These are phyloP conservation scores for Drosophila mayaguana DNA, from an alignment of 2,888 invertebrate genomes.

Conservation along the genomic window DNA sequence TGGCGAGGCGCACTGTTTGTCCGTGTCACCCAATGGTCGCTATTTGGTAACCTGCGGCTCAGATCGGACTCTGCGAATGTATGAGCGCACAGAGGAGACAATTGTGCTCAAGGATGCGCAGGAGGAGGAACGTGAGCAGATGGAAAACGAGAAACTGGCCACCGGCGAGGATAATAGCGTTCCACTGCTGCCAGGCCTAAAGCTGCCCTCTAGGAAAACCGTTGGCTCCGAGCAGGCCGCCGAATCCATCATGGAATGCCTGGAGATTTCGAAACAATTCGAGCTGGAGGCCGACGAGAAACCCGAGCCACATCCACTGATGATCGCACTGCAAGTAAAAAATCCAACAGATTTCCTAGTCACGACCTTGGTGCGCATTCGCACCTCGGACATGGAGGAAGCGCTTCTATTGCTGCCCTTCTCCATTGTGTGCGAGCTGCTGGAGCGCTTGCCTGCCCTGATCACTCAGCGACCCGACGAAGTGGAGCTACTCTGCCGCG, in stretches of 20 bases:
- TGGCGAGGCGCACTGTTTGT: slow-evolving; percentile 91
- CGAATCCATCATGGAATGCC: slow-evolving; percentile 95
- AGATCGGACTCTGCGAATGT: slow-evolving; percentile 94
- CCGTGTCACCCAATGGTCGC: slow-evolving; percentile 93
- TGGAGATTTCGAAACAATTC: slow-evolving; percentile 90
- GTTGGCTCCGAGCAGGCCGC: slow-evolving; percentile 87
- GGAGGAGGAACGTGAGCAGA: slow-evolving; percentile 93
- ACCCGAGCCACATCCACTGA: slow-evolving; percentile 89
- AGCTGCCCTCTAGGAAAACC: slow-evolving; percentile 92
- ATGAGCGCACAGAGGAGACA: slow-evolving; percentile 93
- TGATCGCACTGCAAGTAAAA: slow-evolving; percentile 91
- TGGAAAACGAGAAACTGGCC: slow-evolving; percentile 88
- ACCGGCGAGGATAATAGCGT: slow-evolving; percentile 90
- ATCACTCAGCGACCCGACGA: slow-evolving; percentile 88
- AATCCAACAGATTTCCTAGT: slow-evolving; percentile 92
- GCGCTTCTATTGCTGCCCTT: slow-evolving; percentile 94
- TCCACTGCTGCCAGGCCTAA: slow-evolving; percentile 90
- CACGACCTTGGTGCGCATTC: slow-evolving; percentile 91
- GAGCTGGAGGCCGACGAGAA: slow-evolving; percentile 85
- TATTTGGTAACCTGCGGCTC: slow-evolving; percentile 92
- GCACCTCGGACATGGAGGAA: slow-evolving; percentile 96
- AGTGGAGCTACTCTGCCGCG: slow-evolving; percentile 91
- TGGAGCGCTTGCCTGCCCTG: slow-evolving; percentile 90
- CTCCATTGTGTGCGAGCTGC: slow-evolving; percentile 91
- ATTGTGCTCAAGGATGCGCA: slow-evolving; percentile 96